Conservation (phyloP, 1,140 invertebrate genomes). For the Lepidurus packardi region DNA sequence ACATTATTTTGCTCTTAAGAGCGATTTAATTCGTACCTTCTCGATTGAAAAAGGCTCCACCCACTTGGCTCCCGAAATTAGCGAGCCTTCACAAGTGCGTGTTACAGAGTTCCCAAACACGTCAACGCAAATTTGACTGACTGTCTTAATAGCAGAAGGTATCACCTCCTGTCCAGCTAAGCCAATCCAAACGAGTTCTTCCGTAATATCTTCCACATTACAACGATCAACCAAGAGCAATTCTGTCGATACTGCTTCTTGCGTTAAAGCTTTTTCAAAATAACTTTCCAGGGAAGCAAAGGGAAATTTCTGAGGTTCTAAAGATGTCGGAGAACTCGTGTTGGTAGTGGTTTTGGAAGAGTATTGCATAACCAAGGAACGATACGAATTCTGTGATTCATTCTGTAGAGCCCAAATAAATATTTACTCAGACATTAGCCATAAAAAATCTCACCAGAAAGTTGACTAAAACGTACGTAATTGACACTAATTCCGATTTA, state of each 20-base stretch:
- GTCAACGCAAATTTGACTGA: neutral
- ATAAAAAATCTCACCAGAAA: neutral
- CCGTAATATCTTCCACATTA: neutral
- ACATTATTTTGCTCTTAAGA: neutral
- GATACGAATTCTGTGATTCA: too few species aligned
- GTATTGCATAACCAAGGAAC: too few species aligned
- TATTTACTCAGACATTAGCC: too few species aligned
- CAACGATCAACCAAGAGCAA: neutral
- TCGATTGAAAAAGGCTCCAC: neutral
- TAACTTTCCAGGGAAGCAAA: too few species aligned
- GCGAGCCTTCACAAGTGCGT: neutral
- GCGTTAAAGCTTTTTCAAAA: neutral
- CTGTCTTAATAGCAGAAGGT: neutral
- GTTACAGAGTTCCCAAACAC: neutral
- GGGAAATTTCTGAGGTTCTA: too few species aligned
- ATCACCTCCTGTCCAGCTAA: neutral
- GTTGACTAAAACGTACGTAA: neutral
- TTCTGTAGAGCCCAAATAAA: too few species aligned
- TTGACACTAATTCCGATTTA: neutral
- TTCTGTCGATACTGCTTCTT: neutral
- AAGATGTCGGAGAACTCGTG: too few species aligned
- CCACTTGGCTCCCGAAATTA: neutral
- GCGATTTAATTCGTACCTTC: neutral
- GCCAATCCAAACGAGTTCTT: neutral
- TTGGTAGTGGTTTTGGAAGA: too few species aligned